Base-by-base conservation (phyloP, 2,888 invertebrate genomes). In the Coelinius sp. region DNA sequence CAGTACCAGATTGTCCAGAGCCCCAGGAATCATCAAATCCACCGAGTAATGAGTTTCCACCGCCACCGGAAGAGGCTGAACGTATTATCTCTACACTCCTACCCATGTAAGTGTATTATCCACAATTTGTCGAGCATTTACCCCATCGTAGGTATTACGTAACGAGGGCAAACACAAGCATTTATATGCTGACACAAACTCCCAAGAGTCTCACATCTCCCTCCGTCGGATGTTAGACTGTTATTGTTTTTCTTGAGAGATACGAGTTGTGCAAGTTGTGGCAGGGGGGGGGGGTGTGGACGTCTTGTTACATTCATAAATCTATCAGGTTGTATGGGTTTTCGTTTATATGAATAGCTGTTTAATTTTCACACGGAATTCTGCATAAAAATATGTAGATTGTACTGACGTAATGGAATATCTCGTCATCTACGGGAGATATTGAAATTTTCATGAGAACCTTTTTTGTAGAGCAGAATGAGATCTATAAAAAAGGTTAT, bases 51-150 rank as follows among this genome's bases (percentile, higher is more conserved):
- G 89, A 91, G 81, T 93, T 93, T 77, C 94, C 94, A 73, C 94
- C 94, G 64, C 93, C 94, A 52, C 93, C 94, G 0, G 94, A 94
- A 85, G 94, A 94, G 88, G 94, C 94, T 12, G 91, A 94, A 86
- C 90, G 93, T 75, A 92, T 94, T 80, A 94, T 94, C 79, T 93
- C 94, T 71, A 93, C 93, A 68, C 89, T 94, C 76, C 89, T 94
- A 82, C 94, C 94, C 68, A 93, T 93, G 94, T 94, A 89, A 89
- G 89, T 88, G 24, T 59, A 44, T 24, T 14, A 67, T 46, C 27
- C 52, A 27, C 49, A 67, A 46, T 27, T 44, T 67, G 14, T 38
- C 17, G 44, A 27, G 49, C 66, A 31, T 31, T 66, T 46, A 22
- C 25, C 49, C 65, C 49, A 14, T 66, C 66, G 12, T 24, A 25